Evolutionary conservation across 2,797 vertebrate species (phyloP).

Genomic region (Pagetopsis macropterus): DNA sequence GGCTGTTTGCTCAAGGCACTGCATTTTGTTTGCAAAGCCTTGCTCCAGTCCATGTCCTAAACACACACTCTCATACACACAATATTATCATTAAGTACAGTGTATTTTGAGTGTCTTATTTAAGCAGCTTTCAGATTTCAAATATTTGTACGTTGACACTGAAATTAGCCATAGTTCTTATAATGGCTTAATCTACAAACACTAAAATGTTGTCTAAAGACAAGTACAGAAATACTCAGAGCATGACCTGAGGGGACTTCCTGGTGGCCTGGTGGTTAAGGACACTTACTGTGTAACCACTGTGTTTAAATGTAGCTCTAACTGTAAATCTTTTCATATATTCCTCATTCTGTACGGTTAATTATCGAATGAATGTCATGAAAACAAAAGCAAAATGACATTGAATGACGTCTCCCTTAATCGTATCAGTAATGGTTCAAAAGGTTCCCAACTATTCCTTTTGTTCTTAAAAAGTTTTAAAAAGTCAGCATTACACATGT

Average conservation of each 20-base stretch:
- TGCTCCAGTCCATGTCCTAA: constrained; percentile 28
- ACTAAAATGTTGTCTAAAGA: constrained; percentile 1
- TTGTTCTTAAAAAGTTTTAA: too few species aligned
- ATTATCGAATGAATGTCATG: constrained; percentile 11
- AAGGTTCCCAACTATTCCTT: too few species aligned
- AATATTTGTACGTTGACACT: constrained; percentile 6
- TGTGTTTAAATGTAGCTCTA: constrained; percentile 27
- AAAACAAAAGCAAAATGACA: neutral
- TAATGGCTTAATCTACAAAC: neutral
- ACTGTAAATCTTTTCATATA: constrained; percentile 15
- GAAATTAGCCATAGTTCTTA: constrained; percentile 24
- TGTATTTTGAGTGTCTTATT: neutral
- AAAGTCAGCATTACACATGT: neutral
- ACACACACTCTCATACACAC: neutral
- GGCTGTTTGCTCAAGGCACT: constrained; percentile 67
- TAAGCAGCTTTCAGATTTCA: neutral
- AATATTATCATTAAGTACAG: neutral
- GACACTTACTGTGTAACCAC: constrained; percentile 17
- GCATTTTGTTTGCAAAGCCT: constrained; percentile 50
- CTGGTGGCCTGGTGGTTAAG: constrained; percentile 6
- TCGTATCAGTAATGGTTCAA: neutral
- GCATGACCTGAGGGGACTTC: constrained; percentile 12
- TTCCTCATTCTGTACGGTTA: constrained; percentile 10
- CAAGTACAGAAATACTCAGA: constrained; percentile 22
- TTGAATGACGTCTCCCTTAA: neutral